Base-by-base conservation (phyloP, 2,797 vertebrate genomes). In the Benthosema pterotum region DNA sequence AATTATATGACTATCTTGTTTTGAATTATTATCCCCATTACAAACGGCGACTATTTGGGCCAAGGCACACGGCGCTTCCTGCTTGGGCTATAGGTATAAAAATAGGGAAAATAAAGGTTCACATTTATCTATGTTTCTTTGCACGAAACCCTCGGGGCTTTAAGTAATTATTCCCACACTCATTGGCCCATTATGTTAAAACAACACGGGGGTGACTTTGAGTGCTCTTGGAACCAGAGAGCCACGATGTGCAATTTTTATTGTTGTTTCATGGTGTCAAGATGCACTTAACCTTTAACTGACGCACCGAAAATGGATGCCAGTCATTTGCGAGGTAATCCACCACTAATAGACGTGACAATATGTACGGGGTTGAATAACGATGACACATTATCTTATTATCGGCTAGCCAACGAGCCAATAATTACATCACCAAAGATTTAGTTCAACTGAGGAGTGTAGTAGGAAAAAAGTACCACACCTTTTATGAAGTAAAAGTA, bases 21-120 rank as follows among this genome's bases (percentile, higher is more conserved):
- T 67, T 88, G 86, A 94, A 90, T 87, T 89, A 93, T 77, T 83
- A 78, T 79, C 83, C 85, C 87, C 88, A 89, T 89, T 89, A 91
- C 75, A 80, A 58, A 59, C 66, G 75, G 75, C 63, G 82, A 87
- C 83, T 83, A 77, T 80, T 83, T 14, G 52, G 75, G 84, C 67
- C 74, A 63, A 60, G 84, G 63, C 32, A 38, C 32, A 38, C 67
- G 83, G 78, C 57, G 80, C 78, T 80, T 62, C 72, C 71, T 77
- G 83, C 79, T 76, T 62, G 0, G 49, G 77, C 71, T 78, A 76
- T 78, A 76, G 60, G 78, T 79, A 80, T 79, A 80, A 66, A 83
- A 53, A 74, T 9, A 42, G 56, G 56, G n/a, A n/a, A n/a, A n/a
- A n/a, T 66, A 62, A 28, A 56, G 46, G 13, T 51, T 69, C 52